Conservation (phyloP, 37 sponge, comb jelly and placozoan species). For the Oscarella lobularis region DNA sequence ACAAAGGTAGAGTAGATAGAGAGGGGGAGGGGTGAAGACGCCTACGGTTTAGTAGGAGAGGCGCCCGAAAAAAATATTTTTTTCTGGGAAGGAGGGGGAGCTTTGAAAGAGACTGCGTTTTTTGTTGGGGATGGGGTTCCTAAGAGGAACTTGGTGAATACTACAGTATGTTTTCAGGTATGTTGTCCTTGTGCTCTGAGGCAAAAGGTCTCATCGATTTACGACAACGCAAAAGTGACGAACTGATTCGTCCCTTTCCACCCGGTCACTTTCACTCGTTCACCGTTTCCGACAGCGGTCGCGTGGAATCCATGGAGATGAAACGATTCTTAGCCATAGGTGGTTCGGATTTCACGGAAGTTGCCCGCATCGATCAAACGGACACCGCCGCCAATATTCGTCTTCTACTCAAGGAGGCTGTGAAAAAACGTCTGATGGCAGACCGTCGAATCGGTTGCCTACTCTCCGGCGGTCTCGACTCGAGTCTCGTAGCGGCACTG, state of each 20-base stretch:
- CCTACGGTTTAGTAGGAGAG: no score
- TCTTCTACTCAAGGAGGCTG: conserved; percentile 20
- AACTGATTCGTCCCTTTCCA: conserved; percentile 18
- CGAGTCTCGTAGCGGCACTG: conserved; percentile 55
- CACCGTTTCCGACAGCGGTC: conserved; percentile 2
- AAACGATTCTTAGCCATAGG: conserved; percentile 7
- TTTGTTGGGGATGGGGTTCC: no score
- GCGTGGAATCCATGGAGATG: background rate
- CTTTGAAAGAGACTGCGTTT: no score
- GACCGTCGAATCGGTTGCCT: conserved; percentile 36
- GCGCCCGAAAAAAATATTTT: no score
- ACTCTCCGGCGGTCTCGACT: conserved; percentile 59
- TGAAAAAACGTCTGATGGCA: conserved; percentile 34
- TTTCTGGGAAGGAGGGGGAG: no score
- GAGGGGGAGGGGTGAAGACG: no score
- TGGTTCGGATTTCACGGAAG: conserved; percentile 7
- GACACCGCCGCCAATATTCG: conserved; percentile 12
- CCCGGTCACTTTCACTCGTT: conserved; percentile 24
- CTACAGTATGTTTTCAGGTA: no score
- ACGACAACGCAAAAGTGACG: conserved; percentile 2
- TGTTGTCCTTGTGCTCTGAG: conserved; percentile 19
- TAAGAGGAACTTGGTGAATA: no score
- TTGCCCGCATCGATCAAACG: background rate
- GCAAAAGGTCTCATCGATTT: conserved; percentile 33
- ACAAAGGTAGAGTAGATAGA: no score